Base-by-base conservation (phyloP, 2,888 invertebrate species). In the Hedychridium roseum region DNA sequence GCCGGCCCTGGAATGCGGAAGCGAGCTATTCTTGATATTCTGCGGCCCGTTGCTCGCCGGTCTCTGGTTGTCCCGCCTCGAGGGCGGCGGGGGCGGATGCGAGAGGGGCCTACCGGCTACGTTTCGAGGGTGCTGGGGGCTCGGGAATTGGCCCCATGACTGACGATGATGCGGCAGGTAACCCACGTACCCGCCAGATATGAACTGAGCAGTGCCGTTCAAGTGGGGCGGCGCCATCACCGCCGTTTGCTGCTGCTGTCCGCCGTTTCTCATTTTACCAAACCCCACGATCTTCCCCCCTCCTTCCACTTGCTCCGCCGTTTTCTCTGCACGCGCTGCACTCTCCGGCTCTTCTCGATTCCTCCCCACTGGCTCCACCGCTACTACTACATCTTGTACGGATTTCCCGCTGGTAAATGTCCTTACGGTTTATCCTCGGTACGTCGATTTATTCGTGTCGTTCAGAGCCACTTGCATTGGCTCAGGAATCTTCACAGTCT, bases 171-270 rank as follows among this genome's bases (percentile, higher is more conserved):
- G 66, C 18, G 72, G 70, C 80, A 82, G 82, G 61, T 84, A 82
- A 79, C 54, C 83, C 78, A 66, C 82, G 80, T 58, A 84, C 80
- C 61, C 83, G 80, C 74, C 83, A 82, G 75, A 82, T 80, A 64
- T 83, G 81, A 73, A 74, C 58, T 78, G 76, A 52, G 76, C 72
- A 59, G 79, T 77, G 45, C 79, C 77, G 66, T 79, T 79, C 55
- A 79, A 65, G 64, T 85, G 84, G 38, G 76, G 70, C 66, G 76
- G 77, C 42, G 76, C 64, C 75, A 76, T 75, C 50, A 75, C 73
- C 54, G 73, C 78, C 52, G 76, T 77, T 63, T 77, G 76, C 57
- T 78, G 77, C 53, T 70, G 66, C 62, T 76, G 76, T 38, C 68
- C 72, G 47, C 74, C 75, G 78, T 76, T 76, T 66, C 76, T 70